Evolutionary conservation across 2,888 invertebrate genomes (phyloP), one percentile per base, ranked within the genome.

Genomic region (Trilocha varians): DNA sequence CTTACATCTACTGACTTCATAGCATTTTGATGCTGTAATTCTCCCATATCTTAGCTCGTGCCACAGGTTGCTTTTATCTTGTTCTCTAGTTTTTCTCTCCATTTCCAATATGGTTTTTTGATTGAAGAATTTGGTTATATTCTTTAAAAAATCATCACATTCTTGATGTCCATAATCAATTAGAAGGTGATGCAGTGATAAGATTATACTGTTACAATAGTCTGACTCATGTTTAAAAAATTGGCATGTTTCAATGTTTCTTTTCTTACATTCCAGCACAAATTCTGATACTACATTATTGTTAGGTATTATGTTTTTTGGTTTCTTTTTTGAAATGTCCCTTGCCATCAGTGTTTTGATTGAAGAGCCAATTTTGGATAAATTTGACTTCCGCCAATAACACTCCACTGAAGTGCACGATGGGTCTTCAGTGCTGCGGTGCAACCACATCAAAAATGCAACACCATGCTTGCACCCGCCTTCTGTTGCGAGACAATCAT

Each of bases 1-100:
- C 15, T 38, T 15, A 38, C 32, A 39, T 33, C 32, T 8, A 32
- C 36, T 3, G 38, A 33, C 33, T 42, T 38, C 40, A 41, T 44
- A 41, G 38, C 34, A 38, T 35, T 44, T 39, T 40, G 36, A 36
- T 11, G 14, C 36, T 36, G 36, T 36, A 14, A 36, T 15, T 8
- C 36, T 13, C 5, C 36, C 36, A 36, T 36, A 36, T 9, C 36
- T 16, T 13, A 36, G 14, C 16, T 36, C 36, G 14, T 36, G 14
- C 36, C 36, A 16, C 16, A 36, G 16, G 11, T 11, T 36, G 9
- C 36, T 36, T 15, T 36, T 36, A 15, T 15, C 15, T 36, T 36
- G 36, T 5, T 36, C 16, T 16, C 15, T 13, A 8, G 36, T 36
- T 5, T 5, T 6, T 36, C 6, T 15, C 6, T 3, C 5, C 9